These are phyloP conservation scores for Arenaria interpres DNA, from an alignment of 2,113 vertebrate species.

Conservation along the genomic window DNA sequence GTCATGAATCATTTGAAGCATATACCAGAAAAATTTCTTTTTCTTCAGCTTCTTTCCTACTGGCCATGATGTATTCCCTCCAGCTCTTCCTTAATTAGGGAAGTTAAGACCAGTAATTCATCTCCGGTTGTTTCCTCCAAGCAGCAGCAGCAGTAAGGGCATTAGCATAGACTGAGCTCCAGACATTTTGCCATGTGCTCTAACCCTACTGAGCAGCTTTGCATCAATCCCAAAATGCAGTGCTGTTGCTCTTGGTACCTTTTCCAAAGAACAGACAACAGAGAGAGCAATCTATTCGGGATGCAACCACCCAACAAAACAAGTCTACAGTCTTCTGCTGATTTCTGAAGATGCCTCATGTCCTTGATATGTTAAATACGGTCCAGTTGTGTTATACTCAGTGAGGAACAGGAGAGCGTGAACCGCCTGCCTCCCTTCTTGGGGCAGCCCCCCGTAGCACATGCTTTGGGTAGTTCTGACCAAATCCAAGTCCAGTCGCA, in stretches of 20 bases:
- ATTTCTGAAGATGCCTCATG: neutral
- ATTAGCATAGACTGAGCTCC: neutral
- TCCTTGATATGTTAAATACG: fast-evolving
- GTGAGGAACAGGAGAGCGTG: fast-evolving
- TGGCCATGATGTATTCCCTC: slow-evolving; percentile 45
- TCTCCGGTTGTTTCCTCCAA: slow-evolving; percentile 28
- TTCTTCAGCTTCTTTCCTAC: neutral
- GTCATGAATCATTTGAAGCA: slow-evolving; percentile 44
- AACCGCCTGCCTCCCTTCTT: neutral
- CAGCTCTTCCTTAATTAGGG: slow-evolving; percentile 52
- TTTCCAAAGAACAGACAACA: neutral
- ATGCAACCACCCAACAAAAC: neutral
- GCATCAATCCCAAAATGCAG: neutral
- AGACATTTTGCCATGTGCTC: neutral
- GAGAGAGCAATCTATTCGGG: neutral
- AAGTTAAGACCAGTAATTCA: slow-evolving; percentile 53
- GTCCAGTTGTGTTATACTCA: neutral
- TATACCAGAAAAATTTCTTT: slow-evolving; percentile 22
- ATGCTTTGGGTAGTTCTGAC: neutral
- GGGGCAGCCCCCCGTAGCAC: fast-evolving
- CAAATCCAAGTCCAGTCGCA: neutral
- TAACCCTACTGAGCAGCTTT: neutral
- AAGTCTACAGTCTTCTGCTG: neutral
- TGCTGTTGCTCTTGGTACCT: neutral
- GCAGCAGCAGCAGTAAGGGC: neutral